Conservation (phyloP, 1,140 invertebrate species). For the Neodiprion virginianus region DNA sequence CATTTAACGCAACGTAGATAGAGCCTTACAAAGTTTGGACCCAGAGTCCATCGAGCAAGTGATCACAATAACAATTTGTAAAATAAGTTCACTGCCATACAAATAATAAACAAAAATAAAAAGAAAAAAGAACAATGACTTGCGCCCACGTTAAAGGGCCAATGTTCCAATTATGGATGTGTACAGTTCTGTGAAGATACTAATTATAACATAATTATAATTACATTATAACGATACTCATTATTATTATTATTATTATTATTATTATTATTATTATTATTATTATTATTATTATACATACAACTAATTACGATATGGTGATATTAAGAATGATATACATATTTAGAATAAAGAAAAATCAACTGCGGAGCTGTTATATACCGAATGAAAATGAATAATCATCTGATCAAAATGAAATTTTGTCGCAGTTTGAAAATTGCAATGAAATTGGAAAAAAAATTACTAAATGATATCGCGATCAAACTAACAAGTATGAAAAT, state of each 20-base stretch:
- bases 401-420: too few species aligned
- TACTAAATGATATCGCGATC: too few species aligned
- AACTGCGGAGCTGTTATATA: slow-evolving; percentile 36
- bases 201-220: slow-evolving; percentile 46
- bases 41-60: slow-evolving; percentile 39
- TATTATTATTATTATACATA: slow-evolving; percentile 32
- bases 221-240: slow-evolving; percentile 45
- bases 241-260: slow-evolving; percentile 17
- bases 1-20: slow-evolving; percentile 30
- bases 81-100: slow-evolving; percentile 54
- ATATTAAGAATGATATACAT: slow-evolving; percentile 45
- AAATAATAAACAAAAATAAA: slow-evolving; percentile 21
- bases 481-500: too few species aligned
- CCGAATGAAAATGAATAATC: slow-evolving; percentile 32
- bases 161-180: slow-evolving; percentile 49
- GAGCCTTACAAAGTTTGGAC: slow-evolving; percentile 38
- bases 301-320: slow-evolving; percentile 42
- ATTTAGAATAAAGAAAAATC: slow-evolving; percentile 36
- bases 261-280: background rate
- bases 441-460: too few species aligned
- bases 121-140: slow-evolving; percentile 27
- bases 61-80: slow-evolving; percentile 48
- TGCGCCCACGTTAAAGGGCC: slow-evolving; percentile 36
- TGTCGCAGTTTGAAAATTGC: too few species aligned
- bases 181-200: slow-evolving; percentile 50